Evolutionary conservation across 2,888 invertebrate genomes (phyloP), one percentile per base, ranked within the genome.

Genomic region (Leucophora obtusa): DNA sequence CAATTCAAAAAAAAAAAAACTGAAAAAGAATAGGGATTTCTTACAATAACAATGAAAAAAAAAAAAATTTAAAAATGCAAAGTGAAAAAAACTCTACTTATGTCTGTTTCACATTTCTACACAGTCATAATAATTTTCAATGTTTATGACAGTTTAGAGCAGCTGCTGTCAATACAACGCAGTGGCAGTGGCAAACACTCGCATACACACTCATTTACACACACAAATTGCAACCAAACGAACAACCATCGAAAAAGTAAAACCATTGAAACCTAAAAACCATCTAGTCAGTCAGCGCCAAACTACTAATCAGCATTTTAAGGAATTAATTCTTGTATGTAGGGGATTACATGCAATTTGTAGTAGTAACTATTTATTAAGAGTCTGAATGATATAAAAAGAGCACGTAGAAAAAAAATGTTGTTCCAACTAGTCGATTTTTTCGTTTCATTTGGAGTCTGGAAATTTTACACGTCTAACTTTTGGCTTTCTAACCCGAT

Each of bases 131-230:
- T 21, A 76, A 77, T 60, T 65, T 66, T 65, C 59, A 71, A 60
- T 71, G 77, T 77, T 77, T 71, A 71, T 71, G 71, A 77, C 77
- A 77, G 43, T 66, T 77, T 47, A 59, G 60, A 71, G 77, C 77
- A 77, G 77, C 77, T 77, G 77, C 76, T 76, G 76, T 76, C 76
- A 76, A 76, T 76, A 76, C 70, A 76, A 65, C 51, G 14, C 50
- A 75, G 62, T 69, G 17, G 14, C 50, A 75, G 62, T 69, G 17
- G 47, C 18, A 51, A 58, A 60, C 43, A 43, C 24, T 2, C 24
- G 8, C 35, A 35, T 18, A 2, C 38, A 51, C 17, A 68, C 56
- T 24, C 51, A 35, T 28, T 2, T 15, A 7, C 18, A 51, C 21
- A 59, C 38, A 8, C 58, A 15, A 24, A 62, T 51, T 59, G 14